Percentiles rank a stretch among this genome's conserved stretches.
phyloP scores from a whole-genome alignment of 2,888 invertebrate species.

The Teinopalpus imperialis region DNA sequence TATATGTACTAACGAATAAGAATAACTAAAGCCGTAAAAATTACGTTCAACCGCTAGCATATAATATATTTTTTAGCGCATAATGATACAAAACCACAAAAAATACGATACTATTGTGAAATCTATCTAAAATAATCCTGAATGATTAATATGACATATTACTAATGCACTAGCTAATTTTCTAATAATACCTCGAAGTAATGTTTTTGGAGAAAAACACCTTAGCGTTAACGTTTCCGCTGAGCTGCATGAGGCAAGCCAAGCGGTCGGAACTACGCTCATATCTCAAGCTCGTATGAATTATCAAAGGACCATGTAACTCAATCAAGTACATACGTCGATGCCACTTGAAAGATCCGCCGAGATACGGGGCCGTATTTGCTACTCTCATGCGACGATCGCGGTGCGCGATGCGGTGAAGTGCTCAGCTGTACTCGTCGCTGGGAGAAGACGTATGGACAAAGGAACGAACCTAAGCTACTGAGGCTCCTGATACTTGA shows the following conservation, averaged over 20 bases:
- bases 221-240: slow-evolving; percentile 35
- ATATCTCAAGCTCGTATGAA: slow-evolving; percentile 37
- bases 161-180: neutral
- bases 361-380: slow-evolving; percentile 51
- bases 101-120: too few species aligned
- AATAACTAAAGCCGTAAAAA: too few species aligned
- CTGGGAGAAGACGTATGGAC: slow-evolving; percentile 55
- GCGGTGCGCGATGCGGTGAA: slow-evolving; percentile 72
- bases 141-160: neutral
- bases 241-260: slow-evolving; percentile 64
- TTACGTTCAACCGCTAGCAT: too few species aligned
- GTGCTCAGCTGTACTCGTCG: slow-evolving; percentile 63
- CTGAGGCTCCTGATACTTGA: slow-evolving; percentile 13
- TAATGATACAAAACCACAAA: too few species aligned
- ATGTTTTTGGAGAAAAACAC: too few species aligned
- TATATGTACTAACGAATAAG: too few species aligned
- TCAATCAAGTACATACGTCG: slow-evolving; percentile 23
- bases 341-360: slow-evolving; percentile 36
- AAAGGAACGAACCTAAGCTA: slow-evolving; percentile 28
- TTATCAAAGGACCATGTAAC: slow-evolving; percentile 21
- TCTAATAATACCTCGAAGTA: too few species aligned
- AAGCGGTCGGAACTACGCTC: slow-evolving; percentile 51
- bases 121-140: neutral
- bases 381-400: slow-evolving; percentile 76
- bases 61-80: too few species aligned